Percentiles rank a stretch among this genome's conserved stretches.
phyloP scores from a whole-genome alignment of 2,797 vertebrate species.

The Peromyscus attwateri region DNA sequence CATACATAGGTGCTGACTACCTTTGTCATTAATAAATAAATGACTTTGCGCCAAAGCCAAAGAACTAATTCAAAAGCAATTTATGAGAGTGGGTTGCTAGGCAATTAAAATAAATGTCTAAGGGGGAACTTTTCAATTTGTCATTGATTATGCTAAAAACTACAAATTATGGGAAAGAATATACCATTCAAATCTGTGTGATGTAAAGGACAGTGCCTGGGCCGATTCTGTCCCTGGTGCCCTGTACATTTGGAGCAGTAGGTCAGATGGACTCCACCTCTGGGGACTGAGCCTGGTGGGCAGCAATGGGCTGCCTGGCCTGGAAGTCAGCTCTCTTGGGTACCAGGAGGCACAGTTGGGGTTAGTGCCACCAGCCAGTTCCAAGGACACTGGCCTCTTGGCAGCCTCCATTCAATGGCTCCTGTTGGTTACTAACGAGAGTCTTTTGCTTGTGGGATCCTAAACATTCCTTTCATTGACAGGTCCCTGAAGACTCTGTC shows the following conservation, averaged over 20 bases:
- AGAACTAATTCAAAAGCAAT: conserved; percentile 76
- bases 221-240: neutral
- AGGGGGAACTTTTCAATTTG: neutral
- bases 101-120: conserved; percentile 74
- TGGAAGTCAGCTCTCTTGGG: neutral
- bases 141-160: conserved; percentile 53
- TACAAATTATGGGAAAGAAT: conserved; percentile 9
- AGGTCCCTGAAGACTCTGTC: neutral
- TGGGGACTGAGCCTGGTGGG: too few species aligned
- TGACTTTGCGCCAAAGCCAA: conserved; percentile 59
- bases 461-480: conserved; percentile 29
- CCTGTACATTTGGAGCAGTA: neutral
- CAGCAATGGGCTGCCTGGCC: neutral
- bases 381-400: neutral
- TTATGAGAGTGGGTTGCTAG: conserved; percentile 72
- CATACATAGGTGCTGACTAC: neutral
- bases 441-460: neutral
- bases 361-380: neutral
- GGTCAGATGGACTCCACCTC: neutral
- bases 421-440: neutral
- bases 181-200: neutral
- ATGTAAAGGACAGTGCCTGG: neutral
- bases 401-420: neutral
- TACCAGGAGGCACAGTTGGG: neutral
- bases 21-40: conserved; percentile 70